Percentiles rank a stretch among this genome's conserved stretches.
phyloP scores from a whole-genome alignment of 2,113 vertebrate genomes.

The Engystomops pustulosus region DNA sequence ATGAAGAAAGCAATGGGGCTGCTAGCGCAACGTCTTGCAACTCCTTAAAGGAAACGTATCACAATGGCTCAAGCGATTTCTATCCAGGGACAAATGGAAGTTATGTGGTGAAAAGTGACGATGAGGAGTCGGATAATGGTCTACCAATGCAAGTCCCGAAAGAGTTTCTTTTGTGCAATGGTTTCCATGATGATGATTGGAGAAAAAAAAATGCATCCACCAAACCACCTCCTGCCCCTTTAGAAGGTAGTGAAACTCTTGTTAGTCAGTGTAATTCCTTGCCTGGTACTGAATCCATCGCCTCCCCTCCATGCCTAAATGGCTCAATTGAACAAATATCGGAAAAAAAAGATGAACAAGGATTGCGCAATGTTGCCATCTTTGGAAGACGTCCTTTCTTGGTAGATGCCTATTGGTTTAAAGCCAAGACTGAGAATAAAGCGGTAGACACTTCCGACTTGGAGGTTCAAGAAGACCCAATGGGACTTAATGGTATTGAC shows the following conservation, averaged over 20 bases:
- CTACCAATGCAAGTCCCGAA: too few relatives aligned
- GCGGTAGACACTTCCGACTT: constrained; percentile 93
- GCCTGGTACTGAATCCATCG: constrained; percentile 73
- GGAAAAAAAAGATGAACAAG: constrained; percentile 77
- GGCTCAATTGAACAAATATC: constrained; percentile 69
- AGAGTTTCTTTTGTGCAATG: constrained; percentile 77
- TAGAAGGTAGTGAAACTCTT: constrained; percentile 65
- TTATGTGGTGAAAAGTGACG: constrained; percentile 62
- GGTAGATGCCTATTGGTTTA: constrained; percentile 74
- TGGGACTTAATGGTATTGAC: constrained; percentile 94
- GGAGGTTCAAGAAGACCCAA: constrained; percentile 87
- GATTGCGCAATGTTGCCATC: constrained; percentile 75
- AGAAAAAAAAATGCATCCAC: constrained; percentile 66
- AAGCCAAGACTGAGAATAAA: constrained; percentile 87
- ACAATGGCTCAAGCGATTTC: constrained; percentile 80
- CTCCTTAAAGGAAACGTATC: constrained; percentile 72
- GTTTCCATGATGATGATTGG: constrained; percentile 75
- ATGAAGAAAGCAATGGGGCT: constrained; percentile 84
- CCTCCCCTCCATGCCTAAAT: constrained; percentile 74
- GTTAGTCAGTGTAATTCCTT: constrained; percentile 74
- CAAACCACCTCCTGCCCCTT: too few relatives aligned
- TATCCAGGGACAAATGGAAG: constrained; percentile 71
- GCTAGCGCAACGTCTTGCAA: constrained; percentile 80
- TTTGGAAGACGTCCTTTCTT: constrained; percentile 76
- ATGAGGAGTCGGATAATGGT: constrained; percentile 62